Evolutionary conservation across 53 echinoderm and acorn worm species (phyloP), one percentile per base, ranked within the genome.

Genomic region (Henricia sp.): DNA sequence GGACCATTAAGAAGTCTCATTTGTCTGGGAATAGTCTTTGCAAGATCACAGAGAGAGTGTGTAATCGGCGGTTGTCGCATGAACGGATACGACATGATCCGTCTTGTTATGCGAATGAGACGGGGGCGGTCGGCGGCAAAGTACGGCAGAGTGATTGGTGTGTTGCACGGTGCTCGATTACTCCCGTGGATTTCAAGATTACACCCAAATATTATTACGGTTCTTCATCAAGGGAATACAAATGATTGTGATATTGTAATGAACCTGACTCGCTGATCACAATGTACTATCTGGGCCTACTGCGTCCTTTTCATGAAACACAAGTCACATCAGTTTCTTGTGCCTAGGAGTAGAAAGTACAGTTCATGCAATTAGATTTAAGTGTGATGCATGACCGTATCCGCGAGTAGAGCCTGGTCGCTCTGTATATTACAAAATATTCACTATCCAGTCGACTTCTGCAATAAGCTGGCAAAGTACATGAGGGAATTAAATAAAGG

Each of bases 41-140:
- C 27, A 70, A 48, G 67, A n/a, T n/a, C n/a, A n/a, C n/a, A n/a
- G n/a, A n/a, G n/a, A n/a, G n/a, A n/a, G n/a, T n/a, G n/a, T n/a
- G 44, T 70, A 70, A 70, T 70, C 70, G 48, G 70, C 14, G 19
- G 28, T 16, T 26, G 48, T 70, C 70, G 70, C 70, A 46, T 70
- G 70, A 70, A 48, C 48, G 48, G 70, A 28, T 33, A 3, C 70
- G 19, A 26, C 44, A 33, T 70, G 46, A 70, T 70, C 70, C 44
- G 70, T 70, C 70, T 70, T 70, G n/a, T n/a, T n/a, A n/a, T n/a
- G n/a, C n/a, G n/a, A 27, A 67, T 67, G 67, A 70, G 70, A 70
- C 48, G 46, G 9, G 44, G 48, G 70, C n/a, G n/a, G 28, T 25
- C 70, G 19, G 44, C 44, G 67, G 67, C 67, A 26, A 39, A 48